Evolutionary conservation across 1,140 invertebrate species (phyloP).

Genomic region (Mesaphorura yosii): DNA sequence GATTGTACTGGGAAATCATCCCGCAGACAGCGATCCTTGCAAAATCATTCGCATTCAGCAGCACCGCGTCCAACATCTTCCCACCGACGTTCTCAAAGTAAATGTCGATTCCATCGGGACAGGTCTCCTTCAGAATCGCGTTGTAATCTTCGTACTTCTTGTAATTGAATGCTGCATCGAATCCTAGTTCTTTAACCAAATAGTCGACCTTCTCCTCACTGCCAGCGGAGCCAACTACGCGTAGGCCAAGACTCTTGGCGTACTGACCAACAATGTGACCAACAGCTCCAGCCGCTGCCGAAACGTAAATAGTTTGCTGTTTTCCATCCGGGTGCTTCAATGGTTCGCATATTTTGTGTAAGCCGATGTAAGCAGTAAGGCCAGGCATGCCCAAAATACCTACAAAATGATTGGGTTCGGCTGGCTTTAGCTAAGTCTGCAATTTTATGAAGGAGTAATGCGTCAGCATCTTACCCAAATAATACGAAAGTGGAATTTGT

Average conservation of each 20-base stretch:
- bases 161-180: slow-evolving; percentile 59
- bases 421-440: no score
- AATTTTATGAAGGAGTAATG: no score
- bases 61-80: slow-evolving; percentile 35
- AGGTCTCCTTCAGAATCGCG: slow-evolving; percentile 45
- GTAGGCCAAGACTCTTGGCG: slow-evolving; percentile 4
- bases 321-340: no score
- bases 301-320: slow-evolving; percentile 3
- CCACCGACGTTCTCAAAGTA: slow-evolving; percentile 60
- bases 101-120: slow-evolving; percentile 56
- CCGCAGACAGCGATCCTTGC: slow-evolving; percentile 40
- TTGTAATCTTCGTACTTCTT: slow-evolving; percentile 46
- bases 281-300: slow-evolving; percentile 7
- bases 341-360: slow-evolving; percentile 8
- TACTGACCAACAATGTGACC: slow-evolving; percentile 14
- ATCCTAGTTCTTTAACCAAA: slow-evolving; percentile 39
- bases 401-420: no score
- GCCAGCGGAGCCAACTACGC: slow-evolving; percentile 8
- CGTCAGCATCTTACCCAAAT: background rate
- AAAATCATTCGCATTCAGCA: slow-evolving; percentile 37
- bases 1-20: slow-evolving; percentile 32
- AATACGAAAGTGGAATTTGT: background rate
- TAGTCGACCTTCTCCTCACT: slow-evolving; percentile 7
- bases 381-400: background rate
- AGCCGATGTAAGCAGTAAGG: slow-evolving; percentile 2